Base-by-base conservation (phyloP, 2,797 vertebrate species). In the Poeciliopsis paucimaculata region DNA sequence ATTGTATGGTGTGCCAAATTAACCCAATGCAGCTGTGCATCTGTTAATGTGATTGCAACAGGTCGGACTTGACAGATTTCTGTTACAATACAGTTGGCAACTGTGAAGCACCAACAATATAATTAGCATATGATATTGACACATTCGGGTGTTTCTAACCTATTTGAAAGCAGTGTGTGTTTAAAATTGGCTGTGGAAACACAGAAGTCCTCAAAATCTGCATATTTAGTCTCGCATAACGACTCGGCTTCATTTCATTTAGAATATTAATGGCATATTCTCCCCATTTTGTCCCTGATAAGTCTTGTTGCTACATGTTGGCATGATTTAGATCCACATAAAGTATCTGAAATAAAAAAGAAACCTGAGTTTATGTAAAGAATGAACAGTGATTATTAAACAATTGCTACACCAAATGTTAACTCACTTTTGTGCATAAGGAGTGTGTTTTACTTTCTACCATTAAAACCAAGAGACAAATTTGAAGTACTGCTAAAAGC, bases 191-290 rank as follows among this genome's bases (percentile, higher is more conserved):
- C 5, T n/a, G 5, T 8, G 45, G 73, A 10, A 7, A 84, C 82
- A 74, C 46, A 80, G 80, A 73, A 80, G 70, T 15, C 20, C 4
- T 53, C 71, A 34, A 4, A n/a, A 64, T 57, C 47, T 45, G 39
- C 26, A 68, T 88, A 81, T 84, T 73, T 85, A 88, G 72, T 43
- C 77, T 47, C 70, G 57, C 75, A 83, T 85, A 86, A 60, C 89
- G 86, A 78, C 20, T 4, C 34, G 0, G 53, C 78, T 90, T 90
- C 86, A 85, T 89, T 90, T 88, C 85, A 89, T 86, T 86, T 47
- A 77, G 75, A 90, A 31, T 81, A 62, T 39, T 45, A 73, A 87
- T 57, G 68, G 12, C 43, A 11, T 60, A 79, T 89, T 85, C 84
- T 49, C 74, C 47, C 72, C 23, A 41, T 36, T 46, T 55, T 43